Conservation (phyloP, 2,888 invertebrate species). For the Phaedon cochleariae region DNA sequence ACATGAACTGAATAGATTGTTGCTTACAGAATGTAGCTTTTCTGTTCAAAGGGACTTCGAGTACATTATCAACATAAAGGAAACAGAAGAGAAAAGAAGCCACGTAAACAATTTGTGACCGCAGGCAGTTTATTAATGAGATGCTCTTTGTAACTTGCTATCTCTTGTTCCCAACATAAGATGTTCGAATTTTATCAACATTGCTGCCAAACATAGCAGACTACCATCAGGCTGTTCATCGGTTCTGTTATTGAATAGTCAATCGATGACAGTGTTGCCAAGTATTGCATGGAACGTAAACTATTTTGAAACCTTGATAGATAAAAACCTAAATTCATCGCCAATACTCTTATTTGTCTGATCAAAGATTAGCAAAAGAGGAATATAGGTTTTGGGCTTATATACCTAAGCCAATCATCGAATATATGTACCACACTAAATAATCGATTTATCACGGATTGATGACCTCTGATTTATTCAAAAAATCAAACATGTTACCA, state of each 20-base stretch:
- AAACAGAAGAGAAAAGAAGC: slow-evolving; percentile 21
- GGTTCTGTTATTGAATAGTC: slow-evolving; percentile 49
- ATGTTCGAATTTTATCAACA: slow-evolving; percentile 59
- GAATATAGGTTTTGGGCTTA: no score
- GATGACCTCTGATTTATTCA: no score
- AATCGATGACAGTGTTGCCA: background rate
- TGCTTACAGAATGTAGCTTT: background rate
- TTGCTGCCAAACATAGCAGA: slow-evolving; percentile 55
- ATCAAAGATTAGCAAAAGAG: no score
- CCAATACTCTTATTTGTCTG: no score
- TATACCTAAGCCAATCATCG: no score
- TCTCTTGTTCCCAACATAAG: slow-evolving; percentile 49
- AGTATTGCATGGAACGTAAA: no score
- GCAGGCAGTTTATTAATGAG: slow-evolving; percentile 58
- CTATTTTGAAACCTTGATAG: no score
- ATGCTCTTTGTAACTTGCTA: slow-evolving; percentile 54
- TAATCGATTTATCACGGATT: no score
- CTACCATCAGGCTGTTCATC: slow-evolving; percentile 51
- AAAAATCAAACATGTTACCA: no score
- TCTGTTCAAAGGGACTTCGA: background rate
- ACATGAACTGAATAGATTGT: background rate
- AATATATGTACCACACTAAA: no score
- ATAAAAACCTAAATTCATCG: no score
- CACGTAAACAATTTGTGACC: slow-evolving; percentile 44
- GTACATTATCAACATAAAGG: slow-evolving; percentile 13